These are phyloP conservation scores for Charaxes varanes DNA, from an alignment of 1,140 invertebrate genomes.

Conservation along the genomic window DNA sequence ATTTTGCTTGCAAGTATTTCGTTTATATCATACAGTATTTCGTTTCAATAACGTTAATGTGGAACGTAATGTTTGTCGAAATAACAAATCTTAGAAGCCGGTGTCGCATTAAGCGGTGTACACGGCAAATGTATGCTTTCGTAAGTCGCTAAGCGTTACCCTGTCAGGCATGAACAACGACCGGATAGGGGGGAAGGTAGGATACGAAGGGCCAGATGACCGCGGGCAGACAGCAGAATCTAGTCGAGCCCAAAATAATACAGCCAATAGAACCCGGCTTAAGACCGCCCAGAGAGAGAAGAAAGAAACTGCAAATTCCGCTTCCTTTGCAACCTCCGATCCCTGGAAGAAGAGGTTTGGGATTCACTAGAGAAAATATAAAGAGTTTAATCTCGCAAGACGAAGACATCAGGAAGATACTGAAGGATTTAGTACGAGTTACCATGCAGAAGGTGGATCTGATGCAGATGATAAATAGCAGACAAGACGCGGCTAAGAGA, in stretches of 20 bases:
- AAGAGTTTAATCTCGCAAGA: constrained; percentile 53
- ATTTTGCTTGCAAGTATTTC: constrained; percentile 1
- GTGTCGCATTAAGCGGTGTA: constrained; percentile 16
- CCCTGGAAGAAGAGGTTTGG: constrained; percentile 32
- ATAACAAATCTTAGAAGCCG: constrained; percentile 14
- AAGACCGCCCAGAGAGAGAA: constrained; percentile 4
- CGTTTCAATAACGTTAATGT: no score
- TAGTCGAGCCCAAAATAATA: constrained; percentile 8
- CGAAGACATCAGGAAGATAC: constrained; percentile 58
- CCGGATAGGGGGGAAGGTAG: constrained; percentile 15
- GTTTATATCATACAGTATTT: not conserved
- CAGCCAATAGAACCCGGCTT: constrained; percentile 10
- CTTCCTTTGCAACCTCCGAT: constrained; percentile 19
- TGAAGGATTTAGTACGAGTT: constrained; percentile 54
- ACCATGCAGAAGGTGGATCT: constrained; percentile 62
- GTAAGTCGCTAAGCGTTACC: constrained; percentile 30
- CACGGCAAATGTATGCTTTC: constrained; percentile 16
- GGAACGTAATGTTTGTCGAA: constrained; percentile 2
- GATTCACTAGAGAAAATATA: constrained; percentile 48
- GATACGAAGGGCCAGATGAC: no score
- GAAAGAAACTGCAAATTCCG: constrained; percentile 17
- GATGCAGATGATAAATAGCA: constrained; percentile 36
- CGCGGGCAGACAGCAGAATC: constrained; percentile 2
- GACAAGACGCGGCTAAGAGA: constrained; percentile 11
- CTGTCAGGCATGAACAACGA: constrained; percentile 22